Evolutionary conservation across 2,797 vertebrate genomes (phyloP).

Genomic region (Orientallactaga sibirica): DNA sequence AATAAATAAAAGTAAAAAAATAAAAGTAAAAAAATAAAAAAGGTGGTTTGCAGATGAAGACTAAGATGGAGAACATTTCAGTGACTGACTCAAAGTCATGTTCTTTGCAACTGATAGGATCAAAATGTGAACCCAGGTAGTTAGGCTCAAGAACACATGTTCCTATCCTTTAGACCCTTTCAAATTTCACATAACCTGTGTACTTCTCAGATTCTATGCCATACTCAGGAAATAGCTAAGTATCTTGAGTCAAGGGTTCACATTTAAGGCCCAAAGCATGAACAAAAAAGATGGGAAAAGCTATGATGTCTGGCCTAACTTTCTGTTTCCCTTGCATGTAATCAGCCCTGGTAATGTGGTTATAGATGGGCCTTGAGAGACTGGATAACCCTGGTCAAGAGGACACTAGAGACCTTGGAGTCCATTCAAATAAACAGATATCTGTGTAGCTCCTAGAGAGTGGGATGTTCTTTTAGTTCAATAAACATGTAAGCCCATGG

Average conservation of each 20-base stretch:
- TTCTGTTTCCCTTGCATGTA: background rate
- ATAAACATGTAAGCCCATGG: conserved; percentile 69
- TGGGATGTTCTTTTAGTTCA: conserved; percentile 72
- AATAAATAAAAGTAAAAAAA: too few species aligned
- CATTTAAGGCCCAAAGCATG: background rate
- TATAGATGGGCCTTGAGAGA: background rate
- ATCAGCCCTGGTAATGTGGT: background rate
- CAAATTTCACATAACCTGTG: background rate
- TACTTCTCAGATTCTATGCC: background rate
- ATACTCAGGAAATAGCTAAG: background rate
- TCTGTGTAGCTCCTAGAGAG: conserved; percentile 79
- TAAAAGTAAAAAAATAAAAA: background rate
- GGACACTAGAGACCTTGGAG: background rate
- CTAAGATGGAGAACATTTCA: background rate
- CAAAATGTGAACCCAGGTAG: background rate
- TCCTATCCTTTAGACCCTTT: background rate
- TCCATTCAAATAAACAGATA: conserved; percentile 74
- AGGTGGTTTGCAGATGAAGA: background rate
- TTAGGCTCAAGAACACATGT: background rate
- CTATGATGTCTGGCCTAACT: background rate
- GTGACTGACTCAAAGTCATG: background rate
- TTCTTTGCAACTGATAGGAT: background rate
- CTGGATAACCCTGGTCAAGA: background rate
- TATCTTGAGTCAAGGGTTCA: background rate
- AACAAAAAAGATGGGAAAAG: background rate